phyloP scores from a whole-genome alignment of 2,797 vertebrate genomes.

The Lagorchestes hirsutus region DNA sequence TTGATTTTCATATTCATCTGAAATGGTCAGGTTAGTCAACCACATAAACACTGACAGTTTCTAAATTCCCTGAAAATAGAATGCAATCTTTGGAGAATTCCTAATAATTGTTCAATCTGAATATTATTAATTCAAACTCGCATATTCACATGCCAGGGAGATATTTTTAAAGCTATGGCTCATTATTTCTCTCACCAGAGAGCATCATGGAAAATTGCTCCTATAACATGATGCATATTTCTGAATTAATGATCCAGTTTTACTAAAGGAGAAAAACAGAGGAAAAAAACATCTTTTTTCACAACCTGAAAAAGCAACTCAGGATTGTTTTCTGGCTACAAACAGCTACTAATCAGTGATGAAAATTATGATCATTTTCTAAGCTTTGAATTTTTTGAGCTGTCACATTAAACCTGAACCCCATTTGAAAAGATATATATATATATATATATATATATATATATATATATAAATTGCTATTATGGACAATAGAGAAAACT shows the following conservation, averaged over 20 bases:
- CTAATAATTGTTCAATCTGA: neutral
- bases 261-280: neutral
- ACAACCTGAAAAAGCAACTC: neutral
- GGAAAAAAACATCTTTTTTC: neutral
- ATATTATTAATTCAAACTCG: slow-evolving; percentile 33
- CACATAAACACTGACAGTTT: slow-evolving; percentile 24
- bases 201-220: slow-evolving; percentile 14
- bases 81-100: neutral
- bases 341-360: neutral
- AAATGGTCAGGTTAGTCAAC: slow-evolving; percentile 11
- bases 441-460: too few relatives aligned
- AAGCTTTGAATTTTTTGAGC: neutral
- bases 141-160: slow-evolving; percentile 18
- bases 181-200: slow-evolving; percentile 7
- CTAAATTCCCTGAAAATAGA: slow-evolving; percentile 24
- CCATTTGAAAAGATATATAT: neutral
- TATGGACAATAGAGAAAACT: neutral
- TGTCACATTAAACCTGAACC: neutral
- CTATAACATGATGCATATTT: neutral
- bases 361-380: neutral
- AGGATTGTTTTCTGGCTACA: neutral
- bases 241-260: slow-evolving; percentile 13
- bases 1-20: neutral
- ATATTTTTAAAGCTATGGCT: slow-evolving; percentile 10
- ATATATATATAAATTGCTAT: neutral